phyloP scores from a whole-genome alignment of 2,797 vertebrate genomes.

The Pelobates cultripes region DNA sequence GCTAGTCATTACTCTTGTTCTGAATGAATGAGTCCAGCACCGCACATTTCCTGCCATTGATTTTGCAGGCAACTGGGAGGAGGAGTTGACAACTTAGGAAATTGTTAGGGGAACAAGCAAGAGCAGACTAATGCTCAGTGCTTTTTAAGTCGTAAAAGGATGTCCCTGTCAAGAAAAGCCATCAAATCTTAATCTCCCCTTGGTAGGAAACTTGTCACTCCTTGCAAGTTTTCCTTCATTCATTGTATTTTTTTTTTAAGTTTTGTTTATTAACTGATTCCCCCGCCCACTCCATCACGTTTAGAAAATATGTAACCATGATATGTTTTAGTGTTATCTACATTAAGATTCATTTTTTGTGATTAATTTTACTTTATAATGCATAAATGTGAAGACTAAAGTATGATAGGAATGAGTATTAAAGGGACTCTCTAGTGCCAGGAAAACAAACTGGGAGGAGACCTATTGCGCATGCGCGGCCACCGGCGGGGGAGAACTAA shows the following conservation, averaged over 20 bases:
- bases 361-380: too few species aligned
- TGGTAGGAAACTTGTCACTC: conserved; percentile 46
- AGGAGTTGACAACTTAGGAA: conserved; percentile 55
- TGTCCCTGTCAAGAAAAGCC: conserved; percentile 45
- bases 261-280: background rate
- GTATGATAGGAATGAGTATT: too few species aligned
- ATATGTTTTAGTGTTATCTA: too few species aligned
- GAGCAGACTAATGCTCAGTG: conserved; percentile 48
- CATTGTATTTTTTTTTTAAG: conserved; percentile 13
- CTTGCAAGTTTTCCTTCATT: conserved; percentile 37
- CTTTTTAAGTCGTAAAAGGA: conserved; percentile 47
- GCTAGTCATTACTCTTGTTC: conserved; percentile 41
- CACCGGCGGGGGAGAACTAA: too few species aligned
- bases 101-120: conserved; percentile 51
- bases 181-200: conserved; percentile 45
- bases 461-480: too few species aligned
- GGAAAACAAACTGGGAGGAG: too few species aligned
- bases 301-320: too few species aligned
- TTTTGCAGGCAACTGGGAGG: conserved; percentile 51
- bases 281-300: too few species aligned
- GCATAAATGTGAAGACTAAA: too few species aligned
- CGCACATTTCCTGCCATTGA: conserved; percentile 39
- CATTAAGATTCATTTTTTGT: too few species aligned
- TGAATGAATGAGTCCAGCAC: conserved; percentile 33
- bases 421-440: too few species aligned